These are phyloP conservation scores for Drosophila pectinifera DNA, from an alignment of 1,140 invertebrate genomes.

Conservation along the genomic window DNA sequence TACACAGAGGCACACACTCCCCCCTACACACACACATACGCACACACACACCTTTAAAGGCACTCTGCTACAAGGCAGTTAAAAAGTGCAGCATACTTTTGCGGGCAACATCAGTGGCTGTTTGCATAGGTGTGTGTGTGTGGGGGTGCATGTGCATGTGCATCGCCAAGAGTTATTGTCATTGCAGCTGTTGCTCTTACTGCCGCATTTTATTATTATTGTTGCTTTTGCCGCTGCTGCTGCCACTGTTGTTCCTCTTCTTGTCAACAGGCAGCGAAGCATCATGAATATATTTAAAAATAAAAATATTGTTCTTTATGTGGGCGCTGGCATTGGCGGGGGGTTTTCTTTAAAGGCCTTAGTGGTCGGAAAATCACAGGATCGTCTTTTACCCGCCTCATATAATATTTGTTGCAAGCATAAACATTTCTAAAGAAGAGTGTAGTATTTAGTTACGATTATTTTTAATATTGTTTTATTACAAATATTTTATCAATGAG, in stretches of 20 bases:
- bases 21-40: too few relatives aligned
- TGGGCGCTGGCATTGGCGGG: background rate
- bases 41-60: constrained; percentile 10
- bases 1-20: constrained; percentile 19
- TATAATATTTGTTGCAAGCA: background rate
- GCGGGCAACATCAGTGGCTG: constrained; percentile 47
- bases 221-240: constrained; percentile 44
- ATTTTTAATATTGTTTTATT: too few relatives aligned
- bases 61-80: constrained; percentile 27
- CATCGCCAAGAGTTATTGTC: constrained; percentile 72
- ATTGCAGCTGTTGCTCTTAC: constrained; percentile 70
- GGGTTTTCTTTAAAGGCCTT: background rate
- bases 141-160: constrained; percentile 31
- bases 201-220: constrained; percentile 69
- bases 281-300: constrained; percentile 76
- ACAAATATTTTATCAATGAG: too few relatives aligned
- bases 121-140: constrained; percentile 41
- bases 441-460: too few relatives aligned
- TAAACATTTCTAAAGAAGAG: too few relatives aligned
- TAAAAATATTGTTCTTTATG: constrained; percentile 52
- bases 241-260: constrained; percentile 55
- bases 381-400: too few relatives aligned
- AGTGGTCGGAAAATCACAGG: background rate
- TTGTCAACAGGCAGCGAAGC: constrained; percentile 63
- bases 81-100: constrained; percentile 64